A percentile compares a stretch with the other conserved stretches of the same genome.
phyloP scores from a whole-genome alignment of 2,113 vertebrate species.

The Caranx melampygus region DNA sequence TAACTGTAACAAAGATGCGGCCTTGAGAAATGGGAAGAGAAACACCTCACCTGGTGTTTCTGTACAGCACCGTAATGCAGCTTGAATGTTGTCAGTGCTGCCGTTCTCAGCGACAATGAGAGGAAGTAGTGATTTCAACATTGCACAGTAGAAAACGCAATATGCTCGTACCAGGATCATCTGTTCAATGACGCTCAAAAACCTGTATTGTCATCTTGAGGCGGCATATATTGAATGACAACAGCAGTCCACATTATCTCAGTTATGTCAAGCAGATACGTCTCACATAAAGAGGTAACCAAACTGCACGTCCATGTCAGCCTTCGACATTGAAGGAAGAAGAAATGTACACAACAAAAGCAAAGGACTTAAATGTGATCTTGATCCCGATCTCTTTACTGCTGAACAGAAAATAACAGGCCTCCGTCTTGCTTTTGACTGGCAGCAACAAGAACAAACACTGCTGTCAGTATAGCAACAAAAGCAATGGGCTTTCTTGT shows the following conservation, averaged over 20 bases:
- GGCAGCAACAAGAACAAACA: not conserved
- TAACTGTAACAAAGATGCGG: slow-evolving; percentile 9
- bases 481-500: not conserved
- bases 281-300: not conserved
- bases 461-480: not conserved
- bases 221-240: not conserved
- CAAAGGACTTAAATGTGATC: too few species aligned
- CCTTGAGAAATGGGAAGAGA: not conserved
- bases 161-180: too few species aligned
- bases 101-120: not conserved
- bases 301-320: not conserved
- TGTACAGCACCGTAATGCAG: not conserved
- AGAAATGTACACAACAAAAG: too few species aligned
- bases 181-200: not conserved
- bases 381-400: too few species aligned
- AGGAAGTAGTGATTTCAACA: not conserved
- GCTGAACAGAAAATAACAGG: not conserved
- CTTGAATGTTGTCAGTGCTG: not conserved
- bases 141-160: not conserved
- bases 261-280: not conserved
- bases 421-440: not conserved
- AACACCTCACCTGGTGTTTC: too few species aligned
- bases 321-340: too few species aligned
- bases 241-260: not conserved
- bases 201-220: not conserved